A percentile compares a stretch with the other conserved stretches of the same genome.
Conservation (phyloP, 2,113 vertebrate species). For the Ceuthmochares aereus region DNA sequence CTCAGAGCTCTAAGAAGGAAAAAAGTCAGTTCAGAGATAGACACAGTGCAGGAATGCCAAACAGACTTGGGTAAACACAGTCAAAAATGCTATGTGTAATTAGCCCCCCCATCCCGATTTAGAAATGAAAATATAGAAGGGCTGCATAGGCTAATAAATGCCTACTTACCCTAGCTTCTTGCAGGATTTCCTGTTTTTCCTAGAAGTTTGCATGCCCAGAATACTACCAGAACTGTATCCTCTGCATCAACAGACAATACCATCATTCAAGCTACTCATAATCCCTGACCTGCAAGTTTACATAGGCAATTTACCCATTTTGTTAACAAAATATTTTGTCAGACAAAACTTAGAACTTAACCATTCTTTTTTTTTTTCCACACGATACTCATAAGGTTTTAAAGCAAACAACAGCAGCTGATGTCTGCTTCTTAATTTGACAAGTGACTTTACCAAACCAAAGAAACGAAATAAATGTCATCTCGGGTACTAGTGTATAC, state of each 20-base stretch:
- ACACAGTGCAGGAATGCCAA: neutral
- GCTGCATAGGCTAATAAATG: slow-evolving; percentile 20
- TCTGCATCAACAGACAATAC: slow-evolving; percentile 61
- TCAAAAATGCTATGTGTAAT: slow-evolving; percentile 4
- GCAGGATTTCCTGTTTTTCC: slow-evolving; percentile 64
- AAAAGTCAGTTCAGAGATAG: neutral
- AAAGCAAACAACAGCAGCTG: slow-evolving; percentile 45
- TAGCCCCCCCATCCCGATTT: neutral
- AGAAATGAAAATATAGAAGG: slow-evolving; percentile 36
- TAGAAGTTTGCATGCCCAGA: slow-evolving; percentile 52
- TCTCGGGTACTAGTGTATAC: neutral
- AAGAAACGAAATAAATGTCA: slow-evolving; percentile 27
- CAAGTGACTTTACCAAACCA: slow-evolving; percentile 23
- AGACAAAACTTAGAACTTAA: slow-evolving; percentile 40
- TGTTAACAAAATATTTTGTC: slow-evolving; percentile 69
- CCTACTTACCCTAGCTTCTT: slow-evolving; percentile 15
- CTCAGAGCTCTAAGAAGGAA: neutral
- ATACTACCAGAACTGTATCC: slow-evolving; percentile 2
- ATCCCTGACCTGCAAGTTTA: slow-evolving; percentile 24
- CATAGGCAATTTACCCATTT: slow-evolving; percentile 43
- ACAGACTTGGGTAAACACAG: slow-evolving; percentile 12
- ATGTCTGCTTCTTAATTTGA: slow-evolving; percentile 13
- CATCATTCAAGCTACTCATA: slow-evolving; percentile 41
- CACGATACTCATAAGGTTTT: slow-evolving; percentile 3
- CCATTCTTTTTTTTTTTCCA: slow-evolving; percentile 6